Conservation (phyloP, 2,888 invertebrate species). For the Carpatolechia fugitivella region DNA sequence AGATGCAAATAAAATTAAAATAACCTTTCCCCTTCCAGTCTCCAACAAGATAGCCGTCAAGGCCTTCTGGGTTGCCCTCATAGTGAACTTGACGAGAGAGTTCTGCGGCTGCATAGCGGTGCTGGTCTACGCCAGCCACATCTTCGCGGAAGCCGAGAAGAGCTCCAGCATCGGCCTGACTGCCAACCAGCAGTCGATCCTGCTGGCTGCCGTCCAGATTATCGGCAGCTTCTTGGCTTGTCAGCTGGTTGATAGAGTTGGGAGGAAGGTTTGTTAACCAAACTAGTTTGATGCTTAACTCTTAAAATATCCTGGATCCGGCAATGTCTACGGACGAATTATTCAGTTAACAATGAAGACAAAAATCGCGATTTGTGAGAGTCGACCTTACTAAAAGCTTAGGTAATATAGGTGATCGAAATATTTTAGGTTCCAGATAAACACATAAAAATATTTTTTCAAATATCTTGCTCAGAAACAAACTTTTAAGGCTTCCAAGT, state of each 20-base stretch:
- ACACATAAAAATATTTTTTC: too few relatives aligned
- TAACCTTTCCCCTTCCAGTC: conserved; percentile 36
- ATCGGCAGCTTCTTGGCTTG: conserved; percentile 68
- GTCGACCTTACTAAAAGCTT: too few relatives aligned
- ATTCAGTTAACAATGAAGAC: too few relatives aligned
- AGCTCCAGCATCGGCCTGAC: conserved; percentile 52
- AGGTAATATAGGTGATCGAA: too few relatives aligned
- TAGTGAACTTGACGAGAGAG: conserved; percentile 64
- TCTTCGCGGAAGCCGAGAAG: conserved; percentile 59
- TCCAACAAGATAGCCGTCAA: conserved; percentile 60
- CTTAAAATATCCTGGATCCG: too few relatives aligned
- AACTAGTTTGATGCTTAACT: too few relatives aligned
- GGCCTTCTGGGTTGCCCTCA: conserved; percentile 70
- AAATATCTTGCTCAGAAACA: too few relatives aligned
- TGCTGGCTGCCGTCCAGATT: conserved; percentile 67
- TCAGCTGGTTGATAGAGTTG: conserved; percentile 63
- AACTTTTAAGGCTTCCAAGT: too few relatives aligned
- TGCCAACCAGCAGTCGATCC: conserved; percentile 66
- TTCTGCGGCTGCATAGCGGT: conserved; percentile 73
- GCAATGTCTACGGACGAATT: too few relatives aligned
- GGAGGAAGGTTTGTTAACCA: conserved; percentile 57
- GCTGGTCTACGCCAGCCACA: conserved; percentile 68
- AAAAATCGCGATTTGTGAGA: too few relatives aligned
- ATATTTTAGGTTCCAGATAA: too few relatives aligned
- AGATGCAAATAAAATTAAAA: too few relatives aligned